These are phyloP conservation scores for Capreolus pygargus DNA, from an alignment of 2,113 vertebrate genomes.

Conservation along the genomic window DNA sequence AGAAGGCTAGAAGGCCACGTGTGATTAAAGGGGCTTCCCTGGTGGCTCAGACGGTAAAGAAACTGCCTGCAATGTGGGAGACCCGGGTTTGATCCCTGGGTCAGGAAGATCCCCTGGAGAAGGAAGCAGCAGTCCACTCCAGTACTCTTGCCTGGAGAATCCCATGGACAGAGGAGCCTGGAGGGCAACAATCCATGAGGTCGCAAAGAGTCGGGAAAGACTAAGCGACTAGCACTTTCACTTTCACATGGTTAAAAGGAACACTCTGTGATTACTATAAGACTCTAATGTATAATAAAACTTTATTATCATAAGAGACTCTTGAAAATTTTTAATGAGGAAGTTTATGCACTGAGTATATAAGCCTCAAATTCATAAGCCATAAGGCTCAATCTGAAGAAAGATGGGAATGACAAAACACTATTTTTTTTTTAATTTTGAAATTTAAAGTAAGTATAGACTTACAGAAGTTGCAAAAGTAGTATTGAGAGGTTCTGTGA, in stretches of 20 bases:
- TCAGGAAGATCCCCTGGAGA: neutral
- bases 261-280: neutral
- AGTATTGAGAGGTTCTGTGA: neutral
- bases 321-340: neutral
- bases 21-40: neutral
- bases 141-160: neutral
- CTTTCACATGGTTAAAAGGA: neutral
- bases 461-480: neutral
- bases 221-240: neutral
- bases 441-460: neutral
- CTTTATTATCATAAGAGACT: neutral
- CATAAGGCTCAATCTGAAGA: neutral
- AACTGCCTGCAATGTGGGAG: neutral
- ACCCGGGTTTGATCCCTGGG: neutral
- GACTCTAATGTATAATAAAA: neutral
- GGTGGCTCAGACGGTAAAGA: neutral
- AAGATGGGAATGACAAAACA: neutral
- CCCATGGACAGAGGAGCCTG: neutral
- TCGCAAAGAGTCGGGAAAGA: neutral
- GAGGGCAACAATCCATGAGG: neutral
- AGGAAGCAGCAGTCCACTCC: neutral
- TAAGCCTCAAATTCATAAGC: neutral
- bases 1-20: neutral
- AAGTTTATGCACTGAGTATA: neutral
- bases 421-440: neutral